Conservation (phyloP, 2,888 invertebrate genomes). For the Sycophila texana region DNA sequence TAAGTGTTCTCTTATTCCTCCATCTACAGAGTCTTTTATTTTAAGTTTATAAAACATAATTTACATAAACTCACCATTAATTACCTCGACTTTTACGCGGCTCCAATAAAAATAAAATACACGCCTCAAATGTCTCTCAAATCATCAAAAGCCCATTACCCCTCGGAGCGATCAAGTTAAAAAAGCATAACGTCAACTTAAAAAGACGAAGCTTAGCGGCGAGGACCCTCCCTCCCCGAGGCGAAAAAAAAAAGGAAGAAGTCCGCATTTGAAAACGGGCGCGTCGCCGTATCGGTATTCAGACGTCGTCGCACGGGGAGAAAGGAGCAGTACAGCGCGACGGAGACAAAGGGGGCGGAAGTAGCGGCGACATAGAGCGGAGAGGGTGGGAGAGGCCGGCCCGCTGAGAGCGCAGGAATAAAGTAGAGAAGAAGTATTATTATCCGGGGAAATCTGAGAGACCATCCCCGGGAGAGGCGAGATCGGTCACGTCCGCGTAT, state of each 20-base stretch:
- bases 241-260: no score
- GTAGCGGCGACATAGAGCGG: background rate
- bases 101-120: no score
- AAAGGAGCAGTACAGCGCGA: background rate
- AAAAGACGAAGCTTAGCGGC: no score
- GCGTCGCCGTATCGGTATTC: background rate
- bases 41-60: no score
- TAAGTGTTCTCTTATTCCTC: no score
- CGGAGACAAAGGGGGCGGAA: background rate
- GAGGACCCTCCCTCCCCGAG: no score
- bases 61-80: no score
- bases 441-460: slow-evolving; percentile 79
- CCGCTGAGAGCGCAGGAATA: slow-evolving; percentile 51
- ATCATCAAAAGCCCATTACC: no score
- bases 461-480: slow-evolving; percentile 77
- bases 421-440: slow-evolving; percentile 79
- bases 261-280: background rate
- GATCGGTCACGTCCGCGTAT: slow-evolving; percentile 78
- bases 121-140: no score
- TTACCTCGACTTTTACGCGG: no score
- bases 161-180: no score
- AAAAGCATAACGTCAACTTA: background rate
- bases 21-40: no score
- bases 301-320: background rate
- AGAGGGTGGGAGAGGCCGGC: background rate